Evolutionary conservation across 2,888 invertebrate genomes (phyloP), one percentile per base, ranked within the genome.

Genomic region (Malthinus flaveolus): DNA sequence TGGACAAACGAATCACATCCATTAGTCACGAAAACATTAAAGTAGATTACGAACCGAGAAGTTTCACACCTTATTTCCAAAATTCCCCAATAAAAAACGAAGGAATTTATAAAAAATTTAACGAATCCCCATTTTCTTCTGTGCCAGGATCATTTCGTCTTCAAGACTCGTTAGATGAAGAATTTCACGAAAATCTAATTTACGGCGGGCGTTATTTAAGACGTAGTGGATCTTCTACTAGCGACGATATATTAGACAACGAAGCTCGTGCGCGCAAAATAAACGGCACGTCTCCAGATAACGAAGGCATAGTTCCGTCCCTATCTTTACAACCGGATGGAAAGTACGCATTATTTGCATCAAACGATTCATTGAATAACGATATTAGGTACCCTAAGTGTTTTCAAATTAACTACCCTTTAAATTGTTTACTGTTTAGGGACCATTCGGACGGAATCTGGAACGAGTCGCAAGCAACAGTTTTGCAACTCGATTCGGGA

Each of bases 401-500:
- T 42, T 35, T 32, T 50, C 31, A 36, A 10, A 1, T 35, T 10
- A 44, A 39, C 6, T 4, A 11, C n/a, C 15, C n/a, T 12, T 9
- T 10, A 32, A 8, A 48, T 47, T 47, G 31, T 11, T 53, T 23
- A 36, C 49, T 61, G 69, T 13, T 81, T 31, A 81, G 90, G 71
- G 93, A 93, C 75, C 91, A 92, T 76, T 92, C 92, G 45, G 93
- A 93, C 74, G 89, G 90, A 48, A 87, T 91, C 71, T 93, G 93
- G 92, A 93, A 93, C 78, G 93, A 93, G 80, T 93, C 93, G 8
- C 93, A 93, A 80, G 88, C 89, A 7, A 93, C 92, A 1, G 90
- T 93, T 10, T 81, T 91, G 33, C 90, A 89, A 78, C 85, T 86
- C 1, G 91, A 90, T 72, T 86, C 87, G 10, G 85, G 85, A 37